Percentiles rank a stretch among this genome's conserved stretches.
These are phyloP conservation scores for Callinectes sapidus DNA, from an alignment of 2,888 invertebrate genomes.

Conservation along the genomic window DNA sequence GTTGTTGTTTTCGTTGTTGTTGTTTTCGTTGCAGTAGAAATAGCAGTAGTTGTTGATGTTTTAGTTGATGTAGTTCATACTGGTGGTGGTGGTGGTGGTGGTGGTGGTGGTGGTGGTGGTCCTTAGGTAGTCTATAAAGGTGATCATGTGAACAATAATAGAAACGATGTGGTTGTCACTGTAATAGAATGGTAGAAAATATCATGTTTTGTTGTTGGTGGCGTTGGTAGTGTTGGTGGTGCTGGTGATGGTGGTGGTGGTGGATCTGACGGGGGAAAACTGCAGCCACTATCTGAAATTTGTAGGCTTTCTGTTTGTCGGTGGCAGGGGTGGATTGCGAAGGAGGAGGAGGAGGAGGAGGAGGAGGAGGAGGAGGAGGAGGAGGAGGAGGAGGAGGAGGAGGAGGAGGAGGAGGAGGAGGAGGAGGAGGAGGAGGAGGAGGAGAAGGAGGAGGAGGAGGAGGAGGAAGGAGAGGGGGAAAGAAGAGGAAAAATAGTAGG, in stretches of 20 bases:
- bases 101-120: background rate
- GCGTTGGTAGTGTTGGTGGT: background rate
- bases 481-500: too few species aligned
- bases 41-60: too few species aligned
- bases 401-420: background rate
- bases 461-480: background rate
- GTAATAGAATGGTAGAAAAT: background rate
- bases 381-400: slow-evolving; percentile 12
- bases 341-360: background rate
- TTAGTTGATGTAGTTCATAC: too few species aligned
- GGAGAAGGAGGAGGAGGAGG: background rate
- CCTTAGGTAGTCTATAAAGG: background rate
- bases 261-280: background rate
- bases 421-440: background rate
- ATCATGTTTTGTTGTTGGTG: background rate
- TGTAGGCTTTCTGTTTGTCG: slow-evolving; percentile 34
- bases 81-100: background rate
- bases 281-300: slow-evolving; percentile 28
- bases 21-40: too few species aligned
- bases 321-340: background rate
- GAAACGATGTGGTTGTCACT: background rate
- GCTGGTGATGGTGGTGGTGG: background rate
- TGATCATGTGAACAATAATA: background rate
- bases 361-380: slow-evolving; percentile 6
- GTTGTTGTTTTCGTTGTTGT: too few species aligned